phyloP scores from a whole-genome alignment of 2,888 invertebrate genomes.

The Perdita meconis region DNA sequence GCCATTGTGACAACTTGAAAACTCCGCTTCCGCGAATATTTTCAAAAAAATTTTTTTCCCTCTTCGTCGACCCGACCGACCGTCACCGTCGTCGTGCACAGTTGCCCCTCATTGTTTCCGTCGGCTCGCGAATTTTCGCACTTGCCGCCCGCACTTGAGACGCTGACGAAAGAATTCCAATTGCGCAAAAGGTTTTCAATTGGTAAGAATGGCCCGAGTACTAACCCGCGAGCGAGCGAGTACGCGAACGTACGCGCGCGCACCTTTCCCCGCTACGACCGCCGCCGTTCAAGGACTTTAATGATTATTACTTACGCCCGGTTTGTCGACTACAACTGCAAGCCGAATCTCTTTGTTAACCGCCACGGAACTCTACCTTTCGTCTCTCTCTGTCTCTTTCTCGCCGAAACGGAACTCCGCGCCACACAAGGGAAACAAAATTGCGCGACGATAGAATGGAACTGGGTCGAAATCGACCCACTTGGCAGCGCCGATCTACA shows the following conservation, averaged over 20 bases:
- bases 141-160: conserved; percentile 62
- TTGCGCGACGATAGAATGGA: conserved; percentile 1
- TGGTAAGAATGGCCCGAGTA: conserved; percentile 52
- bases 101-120: conserved; percentile 66
- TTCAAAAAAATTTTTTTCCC: conserved; percentile 66
- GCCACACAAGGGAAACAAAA: background rate
- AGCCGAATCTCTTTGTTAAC: conserved; percentile 49
- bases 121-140: conserved; percentile 48
- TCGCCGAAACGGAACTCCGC: conserved; percentile 8
- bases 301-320: conserved; percentile 52
- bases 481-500: conserved; percentile 14
- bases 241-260: no score
- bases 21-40: conserved; percentile 70
- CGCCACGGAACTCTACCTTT: conserved; percentile 21
- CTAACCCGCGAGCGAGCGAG: conserved; percentile 33
- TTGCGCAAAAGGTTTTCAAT: conserved; percentile 65
- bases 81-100: conserved; percentile 35
- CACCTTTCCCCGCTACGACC: conserved; percentile 47
- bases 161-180: conserved; percentile 58
- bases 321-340: conserved; percentile 29
- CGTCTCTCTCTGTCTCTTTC: no score
- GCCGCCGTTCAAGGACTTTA: conserved; percentile 56
- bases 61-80: conserved; percentile 14
- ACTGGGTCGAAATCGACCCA: conserved; percentile 26
- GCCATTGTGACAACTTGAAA: conserved; percentile 74